Evolutionary conservation across 2,797 vertebrate genomes (phyloP).

Genomic region (Geotrypetes seraphini): DNA sequence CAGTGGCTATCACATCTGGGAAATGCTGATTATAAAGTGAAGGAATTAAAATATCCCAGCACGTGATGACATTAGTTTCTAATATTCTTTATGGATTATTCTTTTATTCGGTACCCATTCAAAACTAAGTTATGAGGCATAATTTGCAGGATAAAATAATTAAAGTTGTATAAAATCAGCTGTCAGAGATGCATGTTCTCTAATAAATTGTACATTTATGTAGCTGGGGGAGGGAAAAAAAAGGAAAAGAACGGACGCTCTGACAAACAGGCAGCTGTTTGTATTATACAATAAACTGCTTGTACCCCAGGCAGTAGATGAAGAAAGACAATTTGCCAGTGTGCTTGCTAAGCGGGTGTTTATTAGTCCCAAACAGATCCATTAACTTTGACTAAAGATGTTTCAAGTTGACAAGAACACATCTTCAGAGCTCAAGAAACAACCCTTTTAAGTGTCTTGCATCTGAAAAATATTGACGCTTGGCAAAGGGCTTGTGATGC

Average conservation of each 20-base stretch:
- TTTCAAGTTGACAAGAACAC: constrained; percentile 26
- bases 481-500: too few species aligned
- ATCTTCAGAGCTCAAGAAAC: constrained; percentile 21
- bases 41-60: background rate
- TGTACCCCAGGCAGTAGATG: constrained; percentile 31
- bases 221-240: too few species aligned
- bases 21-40: background rate
- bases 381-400: constrained; percentile 38
- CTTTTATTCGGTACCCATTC: background rate
- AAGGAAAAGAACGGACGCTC: too few species aligned
- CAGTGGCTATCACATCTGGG: too few species aligned
- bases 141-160: background rate
- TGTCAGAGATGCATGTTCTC: constrained; percentile 6
- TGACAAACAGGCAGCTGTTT: background rate
- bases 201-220: constrained; percentile 13
- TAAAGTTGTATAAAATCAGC: background rate
- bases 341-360: constrained; percentile 40
- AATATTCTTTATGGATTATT: constrained; percentile 5
- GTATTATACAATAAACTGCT: constrained; percentile 11
- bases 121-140: too few species aligned
- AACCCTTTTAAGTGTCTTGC: too few species aligned
- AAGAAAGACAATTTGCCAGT: constrained; percentile 34
- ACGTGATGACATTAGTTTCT: constrained; percentile 1
- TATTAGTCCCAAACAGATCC: constrained; percentile 43
- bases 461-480: background rate